Percentiles rank a stretch among this genome's conserved stretches.
Evolutionary conservation across 2,797 vertebrate species (phyloP).

Genomic region (Sebastes iracundus): DNA sequence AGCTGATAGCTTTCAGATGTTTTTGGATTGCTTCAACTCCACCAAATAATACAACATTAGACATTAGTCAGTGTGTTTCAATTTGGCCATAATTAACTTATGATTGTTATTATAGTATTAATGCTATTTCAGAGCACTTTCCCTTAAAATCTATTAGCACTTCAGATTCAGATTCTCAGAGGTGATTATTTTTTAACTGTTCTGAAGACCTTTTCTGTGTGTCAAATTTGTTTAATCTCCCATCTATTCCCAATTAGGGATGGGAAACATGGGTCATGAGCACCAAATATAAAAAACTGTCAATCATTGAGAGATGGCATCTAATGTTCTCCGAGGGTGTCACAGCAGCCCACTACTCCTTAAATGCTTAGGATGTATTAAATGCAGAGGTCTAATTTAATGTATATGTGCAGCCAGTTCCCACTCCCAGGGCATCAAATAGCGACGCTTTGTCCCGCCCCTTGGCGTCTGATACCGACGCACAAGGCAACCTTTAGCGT

Average conservation of each 20-base stretch:
- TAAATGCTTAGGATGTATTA: too few species aligned
- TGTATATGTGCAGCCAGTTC: too few species aligned
- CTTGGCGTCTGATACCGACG: too few species aligned
- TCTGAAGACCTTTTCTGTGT: background rate
- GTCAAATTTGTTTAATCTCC: background rate
- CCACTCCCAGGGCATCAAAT: too few species aligned
- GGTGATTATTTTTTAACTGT: background rate
- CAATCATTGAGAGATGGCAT: background rate
- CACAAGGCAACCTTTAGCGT: too few species aligned
- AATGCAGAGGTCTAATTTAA: too few species aligned
- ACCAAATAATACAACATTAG: background rate
- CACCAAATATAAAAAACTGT: background rate
- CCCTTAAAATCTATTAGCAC: background rate
- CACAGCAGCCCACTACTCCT: too few species aligned
- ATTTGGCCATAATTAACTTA: background rate
- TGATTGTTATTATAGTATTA: background rate
- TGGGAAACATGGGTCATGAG: background rate
- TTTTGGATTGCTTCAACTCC: background rate
- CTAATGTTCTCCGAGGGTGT: accelerated
- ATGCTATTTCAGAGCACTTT: background rate
- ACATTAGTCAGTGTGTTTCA: background rate
- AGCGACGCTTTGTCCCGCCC: too few species aligned
- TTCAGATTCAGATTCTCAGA: background rate
- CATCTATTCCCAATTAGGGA: background rate
- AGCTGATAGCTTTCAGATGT: conserved; percentile 2